These are phyloP conservation scores for Geophilus truncorum DNA, from an alignment of 2,888 invertebrate genomes.

Conservation along the genomic window DNA sequence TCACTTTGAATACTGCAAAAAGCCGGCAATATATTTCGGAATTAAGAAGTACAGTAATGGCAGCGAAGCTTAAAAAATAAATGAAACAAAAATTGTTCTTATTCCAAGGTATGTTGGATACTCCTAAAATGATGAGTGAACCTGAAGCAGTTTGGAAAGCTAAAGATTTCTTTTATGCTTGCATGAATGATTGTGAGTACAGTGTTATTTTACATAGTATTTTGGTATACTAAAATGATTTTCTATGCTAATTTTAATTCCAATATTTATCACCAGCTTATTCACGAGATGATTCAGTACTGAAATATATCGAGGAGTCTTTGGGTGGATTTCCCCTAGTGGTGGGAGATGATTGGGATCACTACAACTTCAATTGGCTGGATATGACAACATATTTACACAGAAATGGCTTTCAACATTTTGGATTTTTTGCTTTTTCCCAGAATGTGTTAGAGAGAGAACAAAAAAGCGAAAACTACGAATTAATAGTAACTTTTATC, in stretches of 20 bases:
- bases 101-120: not conserved
- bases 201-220: too few relatives aligned
- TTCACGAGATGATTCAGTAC: not conserved
- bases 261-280: not conserved
- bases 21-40: not conserved
- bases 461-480: not conserved
- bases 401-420: not conserved
- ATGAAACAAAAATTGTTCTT: not conserved
- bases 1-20: not conserved
- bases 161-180: slow-evolving; percentile 3
- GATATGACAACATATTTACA: not conserved
- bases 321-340: not conserved
- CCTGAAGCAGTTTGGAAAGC: not conserved
- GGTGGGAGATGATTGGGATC: not conserved
- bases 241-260: too few relatives aligned
- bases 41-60: not conserved
- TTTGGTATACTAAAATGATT: too few relatives aligned
- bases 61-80: not conserved
- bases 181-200: slow-evolving; percentile 1
- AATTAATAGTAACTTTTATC: not conserved
- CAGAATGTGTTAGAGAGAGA: not conserved
- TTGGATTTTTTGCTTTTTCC: not conserved
- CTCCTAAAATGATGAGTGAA: not conserved
- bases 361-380: not conserved
- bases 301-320: not conserved